A percentile compares a stretch with the other conserved stretches of the same genome.
phyloP scores from a whole-genome alignment of 1,140 invertebrate species.

The Macrobrachium rosenbergii region DNA sequence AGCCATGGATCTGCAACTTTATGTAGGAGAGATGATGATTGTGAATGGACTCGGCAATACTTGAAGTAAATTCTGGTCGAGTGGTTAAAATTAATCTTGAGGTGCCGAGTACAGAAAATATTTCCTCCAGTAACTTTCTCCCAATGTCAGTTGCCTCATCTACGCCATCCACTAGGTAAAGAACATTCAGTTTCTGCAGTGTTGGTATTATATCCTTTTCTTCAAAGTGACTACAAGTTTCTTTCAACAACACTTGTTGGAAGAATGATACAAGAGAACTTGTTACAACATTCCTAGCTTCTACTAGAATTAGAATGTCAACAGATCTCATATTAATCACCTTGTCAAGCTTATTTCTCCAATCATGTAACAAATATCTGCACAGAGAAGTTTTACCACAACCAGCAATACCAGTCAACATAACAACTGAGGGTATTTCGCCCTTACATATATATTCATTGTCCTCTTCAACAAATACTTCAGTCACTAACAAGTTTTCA shows the following conservation, averaged over 20 bases:
- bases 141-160: constrained; percentile 41
- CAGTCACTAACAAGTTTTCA: constrained; percentile 2
- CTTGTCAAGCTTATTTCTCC: constrained; percentile 8
- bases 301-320: constrained; percentile 39
- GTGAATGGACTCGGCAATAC: neutral
- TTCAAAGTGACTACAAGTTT: constrained; percentile 42
- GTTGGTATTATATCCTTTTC: constrained; percentile 39
- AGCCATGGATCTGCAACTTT: constrained; percentile 27
- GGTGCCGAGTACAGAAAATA: constrained; percentile 23
- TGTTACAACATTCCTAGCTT: constrained; percentile 23
- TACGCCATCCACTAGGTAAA: constrained; percentile 47
- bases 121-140: constrained; percentile 22
- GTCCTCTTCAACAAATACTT: neutral
- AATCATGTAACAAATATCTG: constrained; percentile 48
- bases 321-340: constrained; percentile 23
- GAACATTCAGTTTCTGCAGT: constrained; percentile 31
- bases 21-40: constrained; percentile 27
- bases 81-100: constrained; percentile 39
- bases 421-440: constrained; percentile 20
- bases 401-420: constrained; percentile 42
- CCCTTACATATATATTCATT: neutral
- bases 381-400: constrained; percentile 56
- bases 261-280: constrained; percentile 18
- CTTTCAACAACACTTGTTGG: constrained; percentile 9
- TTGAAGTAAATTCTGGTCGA: constrained; percentile 39